Base-by-base conservation (phyloP, 2,113 vertebrate species). In the Oryzias melastigma region DNA sequence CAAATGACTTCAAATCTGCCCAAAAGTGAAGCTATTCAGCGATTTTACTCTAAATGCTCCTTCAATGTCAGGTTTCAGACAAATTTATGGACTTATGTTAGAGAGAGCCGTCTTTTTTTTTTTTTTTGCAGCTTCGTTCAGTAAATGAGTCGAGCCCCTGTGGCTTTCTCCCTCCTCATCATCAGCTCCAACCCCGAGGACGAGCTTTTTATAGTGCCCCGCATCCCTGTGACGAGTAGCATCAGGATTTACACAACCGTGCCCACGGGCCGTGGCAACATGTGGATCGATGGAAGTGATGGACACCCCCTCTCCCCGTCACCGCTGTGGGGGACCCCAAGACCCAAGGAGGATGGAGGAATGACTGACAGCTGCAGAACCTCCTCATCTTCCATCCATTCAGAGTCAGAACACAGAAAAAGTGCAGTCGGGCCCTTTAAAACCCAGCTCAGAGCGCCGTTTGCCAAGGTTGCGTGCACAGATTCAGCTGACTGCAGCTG, bases 211-310 rank as follows among this genome's bases (percentile, higher is more conserved):
- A 46, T 40, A 40, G 54, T 2, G 40, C 40, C 35, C 35, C 22
- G 42, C 14, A 61, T 62, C 64, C 59, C 45, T 29, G 35, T 47
- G 47, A 78, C 24, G 58, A 48, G 24, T 52, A 24, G 3, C 27
- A 68, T 53, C 49, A 15, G 53, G 46, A 58, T 57, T 42, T 14
- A 50, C 64, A 65, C 63, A 2, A 18, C 58, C 48, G 7, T 2
- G 58, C 46, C 61, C 71, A 63, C 50, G 3, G 71, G 78, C 47
- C 20, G 48, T 47, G 35, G 40, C 50, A 52, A 49, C 72, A 48
- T 63, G 58, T 24, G 29, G 71, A 73, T 78, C 25, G 10, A 57
- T 72, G 71, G 25, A 65, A 69, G 77, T 69, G 52, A 77, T 14
- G 60, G 71, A n/a, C 53, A 13, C 6, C 18, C 10, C 15, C 64